Conservation (phyloP, 2,797 vertebrate species). For the Thunnus albacares region DNA sequence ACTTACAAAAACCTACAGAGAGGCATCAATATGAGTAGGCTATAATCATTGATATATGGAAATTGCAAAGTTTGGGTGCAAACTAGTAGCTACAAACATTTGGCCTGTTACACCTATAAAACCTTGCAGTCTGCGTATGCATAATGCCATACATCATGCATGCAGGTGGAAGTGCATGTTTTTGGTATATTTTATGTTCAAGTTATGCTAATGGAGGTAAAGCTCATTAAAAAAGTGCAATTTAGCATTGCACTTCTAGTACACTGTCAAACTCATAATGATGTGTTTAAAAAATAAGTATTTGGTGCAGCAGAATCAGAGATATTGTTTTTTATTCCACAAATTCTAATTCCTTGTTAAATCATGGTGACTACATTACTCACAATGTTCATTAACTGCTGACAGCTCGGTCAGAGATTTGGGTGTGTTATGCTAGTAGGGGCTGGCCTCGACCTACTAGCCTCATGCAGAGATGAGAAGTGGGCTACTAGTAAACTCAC, state of each 20-base stretch:
- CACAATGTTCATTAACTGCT: too few species aligned
- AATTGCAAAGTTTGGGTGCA: slow-evolving; percentile 13
- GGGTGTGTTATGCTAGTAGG: too few species aligned
- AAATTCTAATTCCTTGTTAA: background rate
- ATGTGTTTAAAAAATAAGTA: too few species aligned
- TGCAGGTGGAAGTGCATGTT: background rate
- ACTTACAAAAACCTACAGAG: slow-evolving; percentile 57
- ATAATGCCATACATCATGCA: background rate
- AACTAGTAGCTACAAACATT: background rate
- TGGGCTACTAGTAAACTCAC: too few species aligned
- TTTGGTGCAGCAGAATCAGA: background rate
- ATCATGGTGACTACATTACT: background rate
- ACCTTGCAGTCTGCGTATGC: background rate
- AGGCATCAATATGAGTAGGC: slow-evolving; percentile 34
- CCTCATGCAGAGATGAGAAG: too few species aligned
- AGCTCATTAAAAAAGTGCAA: background rate
- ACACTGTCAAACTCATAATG: too few species aligned
- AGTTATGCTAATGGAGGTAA: slow-evolving; percentile 5
- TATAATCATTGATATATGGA: slow-evolving; percentile 19
- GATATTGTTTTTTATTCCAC: too few species aligned
- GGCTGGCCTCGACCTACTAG: too few species aligned
- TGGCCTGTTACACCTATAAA: background rate
- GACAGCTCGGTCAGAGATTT: too few species aligned
- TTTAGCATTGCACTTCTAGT: too few species aligned
- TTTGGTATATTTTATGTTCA: background rate